These are phyloP conservation scores for Nannobrachium achirus DNA, from an alignment of 2,113 vertebrate genomes.

Conservation along the genomic window DNA sequence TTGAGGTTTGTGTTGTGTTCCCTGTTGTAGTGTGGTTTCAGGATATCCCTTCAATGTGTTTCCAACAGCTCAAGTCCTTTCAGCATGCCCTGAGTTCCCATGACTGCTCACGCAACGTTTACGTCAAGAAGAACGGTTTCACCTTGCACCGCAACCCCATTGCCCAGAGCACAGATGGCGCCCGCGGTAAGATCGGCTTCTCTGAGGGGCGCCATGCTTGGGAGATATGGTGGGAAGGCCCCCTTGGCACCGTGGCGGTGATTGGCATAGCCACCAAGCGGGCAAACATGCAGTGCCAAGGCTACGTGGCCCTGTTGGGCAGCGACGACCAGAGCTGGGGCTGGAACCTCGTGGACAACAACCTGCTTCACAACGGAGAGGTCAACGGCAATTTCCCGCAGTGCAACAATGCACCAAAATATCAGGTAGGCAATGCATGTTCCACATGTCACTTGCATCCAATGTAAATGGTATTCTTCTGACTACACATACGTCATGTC, in stretches of 20 bases:
- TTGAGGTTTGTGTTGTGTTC: too few relatives aligned
- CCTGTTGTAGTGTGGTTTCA: too few relatives aligned
- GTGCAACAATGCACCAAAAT: slow-evolving; percentile 98
- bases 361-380: slow-evolving; percentile 96
- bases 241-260: slow-evolving; percentile 96
- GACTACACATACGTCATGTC: too few relatives aligned
- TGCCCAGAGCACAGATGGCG: slow-evolving; percentile 97
- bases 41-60: too few relatives aligned
- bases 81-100: slow-evolving; percentile 96
- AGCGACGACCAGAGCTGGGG: slow-evolving; percentile 99
- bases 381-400: slow-evolving; percentile 98
- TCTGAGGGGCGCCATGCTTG: slow-evolving; percentile 96
- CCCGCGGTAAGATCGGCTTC: slow-evolving; percentile 96
- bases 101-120: slow-evolving; percentile 98
- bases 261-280: slow-evolving; percentile 97
- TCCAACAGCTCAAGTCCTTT: slow-evolving; percentile 87
- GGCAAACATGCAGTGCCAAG: slow-evolving; percentile 97
- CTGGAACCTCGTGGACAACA: slow-evolving; percentile 99
- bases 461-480: too few relatives aligned
- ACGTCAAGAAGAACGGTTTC: slow-evolving; percentile 98
- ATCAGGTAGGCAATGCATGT: slow-evolving; percentile 83
- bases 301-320: slow-evolving; percentile 95
- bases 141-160: slow-evolving; percentile 98
- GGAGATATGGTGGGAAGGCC: slow-evolving; percentile 99
- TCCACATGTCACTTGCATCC: too few relatives aligned